A percentile compares a stretch with the other conserved stretches of the same genome.
These are phyloP conservation scores for Cavia aperea DNA, from an alignment of 2,113 vertebrate genomes.

Conservation along the genomic window DNA sequence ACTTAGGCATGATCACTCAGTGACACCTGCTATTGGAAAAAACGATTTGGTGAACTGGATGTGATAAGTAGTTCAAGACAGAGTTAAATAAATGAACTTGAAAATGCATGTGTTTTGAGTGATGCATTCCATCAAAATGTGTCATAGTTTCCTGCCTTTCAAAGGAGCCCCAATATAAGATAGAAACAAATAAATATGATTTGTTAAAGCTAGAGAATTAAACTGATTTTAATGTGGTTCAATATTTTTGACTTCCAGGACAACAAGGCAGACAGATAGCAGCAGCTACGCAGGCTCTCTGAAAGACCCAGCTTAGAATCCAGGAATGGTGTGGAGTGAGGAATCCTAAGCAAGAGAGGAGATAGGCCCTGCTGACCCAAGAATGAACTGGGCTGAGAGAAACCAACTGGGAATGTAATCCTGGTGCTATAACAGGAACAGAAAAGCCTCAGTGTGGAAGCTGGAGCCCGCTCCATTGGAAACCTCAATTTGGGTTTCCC, in stretches of 20 bases:
- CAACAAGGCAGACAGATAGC: too few species aligned
- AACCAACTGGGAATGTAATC: too few species aligned
- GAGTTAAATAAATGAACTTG: neutral
- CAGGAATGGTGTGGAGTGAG: too few species aligned
- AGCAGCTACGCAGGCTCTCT: too few species aligned
- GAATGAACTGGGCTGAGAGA: too few species aligned
- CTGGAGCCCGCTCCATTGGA: too few species aligned
- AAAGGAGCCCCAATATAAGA: neutral
- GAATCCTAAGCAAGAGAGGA: too few species aligned
- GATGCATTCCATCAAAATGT: neutral
- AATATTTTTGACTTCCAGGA: neutral
- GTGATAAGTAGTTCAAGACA: neutral
- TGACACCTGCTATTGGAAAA: neutral
- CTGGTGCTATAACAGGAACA: too few species aligned
- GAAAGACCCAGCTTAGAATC: too few species aligned
- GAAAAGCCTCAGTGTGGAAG: too few species aligned
- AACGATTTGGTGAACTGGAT: neutral
- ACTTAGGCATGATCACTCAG: neutral
- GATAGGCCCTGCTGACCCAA: too few species aligned
- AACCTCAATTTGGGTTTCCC: too few species aligned
- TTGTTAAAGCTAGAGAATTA: conserved; percentile 16
- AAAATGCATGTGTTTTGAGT: neutral
- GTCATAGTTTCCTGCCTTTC: neutral
- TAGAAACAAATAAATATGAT: conserved; percentile 11
- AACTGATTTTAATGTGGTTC: neutral